Percentiles rank a stretch among this genome's conserved stretches.
phyloP scores from a whole-genome alignment of 1,140 invertebrate species.

The Drosophila setifemur region DNA sequence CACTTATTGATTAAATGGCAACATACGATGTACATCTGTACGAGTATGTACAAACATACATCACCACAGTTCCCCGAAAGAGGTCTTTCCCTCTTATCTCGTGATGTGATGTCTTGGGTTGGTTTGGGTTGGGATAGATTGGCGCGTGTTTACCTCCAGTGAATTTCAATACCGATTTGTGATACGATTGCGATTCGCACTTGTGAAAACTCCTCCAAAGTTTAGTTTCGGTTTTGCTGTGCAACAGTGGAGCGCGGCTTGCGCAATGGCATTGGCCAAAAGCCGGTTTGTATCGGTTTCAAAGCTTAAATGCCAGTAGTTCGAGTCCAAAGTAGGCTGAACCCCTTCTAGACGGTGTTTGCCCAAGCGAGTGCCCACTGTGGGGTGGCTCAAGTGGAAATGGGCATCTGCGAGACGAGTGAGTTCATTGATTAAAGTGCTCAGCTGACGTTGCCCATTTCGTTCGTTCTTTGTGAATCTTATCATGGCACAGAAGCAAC shows the following conservation, averaged over 20 bases:
- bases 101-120: too few species aligned
- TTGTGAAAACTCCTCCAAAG: conserved; percentile 28
- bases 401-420: conserved; percentile 41
- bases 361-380: conserved; percentile 2
- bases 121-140: too few species aligned
- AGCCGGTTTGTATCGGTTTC: conserved; percentile 25
- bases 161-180: conserved; percentile 45
- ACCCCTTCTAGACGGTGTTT: not conserved
- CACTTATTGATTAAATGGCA: conserved; percentile 48
- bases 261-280: conserved; percentile 18
- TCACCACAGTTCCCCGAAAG: conserved; percentile 42
- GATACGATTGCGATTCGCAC: conserved; percentile 18
- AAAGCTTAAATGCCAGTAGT: not conserved
- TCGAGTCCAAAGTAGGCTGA: not conserved
- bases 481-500: conserved; percentile 48
- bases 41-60: not conserved
- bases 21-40: conserved; percentile 50
- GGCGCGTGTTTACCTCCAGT: conserved; percentile 66
- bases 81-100: conserved; percentile 67
- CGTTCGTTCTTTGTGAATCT: conserved; percentile 64
- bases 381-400: conserved; percentile 29
- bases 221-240: not conserved
- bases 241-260: conserved; percentile 23
- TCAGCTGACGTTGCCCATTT: conserved; percentile 64
- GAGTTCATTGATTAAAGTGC: conserved; percentile 70